Evolutionary conservation across 2,113 vertebrate species (phyloP).

Genomic region (Sebastes fasciatus): DNA sequence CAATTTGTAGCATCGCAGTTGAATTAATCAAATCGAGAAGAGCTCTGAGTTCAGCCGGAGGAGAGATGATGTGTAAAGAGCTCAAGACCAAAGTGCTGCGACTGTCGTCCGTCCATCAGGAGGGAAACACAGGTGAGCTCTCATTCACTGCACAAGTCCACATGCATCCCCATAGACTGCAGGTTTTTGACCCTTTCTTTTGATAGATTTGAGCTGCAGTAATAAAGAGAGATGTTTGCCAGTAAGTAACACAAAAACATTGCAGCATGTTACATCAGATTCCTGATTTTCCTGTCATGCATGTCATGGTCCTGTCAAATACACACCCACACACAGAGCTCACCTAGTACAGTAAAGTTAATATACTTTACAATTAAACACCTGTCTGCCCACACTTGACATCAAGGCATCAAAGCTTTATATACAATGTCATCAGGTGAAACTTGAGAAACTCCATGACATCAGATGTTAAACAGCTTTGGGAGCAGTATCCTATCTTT

Average conservation of each 20-base stretch:
- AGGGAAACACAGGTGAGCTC: constrained; percentile 51
- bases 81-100: constrained; percentile 78
- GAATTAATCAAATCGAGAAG: constrained; percentile 1
- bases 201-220: background rate
- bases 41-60: constrained; percentile 25
- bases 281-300: background rate
- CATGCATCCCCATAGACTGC: background rate
- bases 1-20: background rate
- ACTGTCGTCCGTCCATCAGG: constrained; percentile 28
- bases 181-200: background rate
- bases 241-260: background rate
- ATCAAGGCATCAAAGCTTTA: background rate
- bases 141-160: background rate
- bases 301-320: background rate
- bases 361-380: background rate
- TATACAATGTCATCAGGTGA: background rate
- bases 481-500: background rate
- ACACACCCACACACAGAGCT: background rate
- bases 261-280: constrained; percentile 33
- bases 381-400: background rate
- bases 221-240: background rate
- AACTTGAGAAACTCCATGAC: background rate
- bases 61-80: constrained; percentile 80
- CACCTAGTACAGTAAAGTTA: background rate
- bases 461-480: background rate